Percentiles rank a stretch among this genome's conserved stretches.
Conservation (phyloP, 2,113 vertebrate genomes). For the Dasyurus viverrinus region DNA sequence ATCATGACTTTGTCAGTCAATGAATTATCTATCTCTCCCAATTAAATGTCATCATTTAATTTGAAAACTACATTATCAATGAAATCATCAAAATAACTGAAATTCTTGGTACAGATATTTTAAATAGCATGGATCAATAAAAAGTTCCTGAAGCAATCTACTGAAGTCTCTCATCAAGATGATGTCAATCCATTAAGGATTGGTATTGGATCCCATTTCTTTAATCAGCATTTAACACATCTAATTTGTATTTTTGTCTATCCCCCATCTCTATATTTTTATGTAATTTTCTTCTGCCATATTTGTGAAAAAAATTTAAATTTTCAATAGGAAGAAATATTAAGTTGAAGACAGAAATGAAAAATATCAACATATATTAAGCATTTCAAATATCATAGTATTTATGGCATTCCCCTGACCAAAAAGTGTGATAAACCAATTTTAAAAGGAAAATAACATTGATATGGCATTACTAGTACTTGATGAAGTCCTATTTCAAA, state of each 20-base stretch:
- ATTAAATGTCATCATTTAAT: not conserved
- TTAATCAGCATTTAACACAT: not conserved
- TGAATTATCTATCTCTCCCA: not conserved
- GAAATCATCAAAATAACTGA: not conserved
- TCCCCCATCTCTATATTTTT: not conserved
- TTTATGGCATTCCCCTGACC: too few species aligned
- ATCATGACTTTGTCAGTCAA: not conserved
- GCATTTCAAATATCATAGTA: too few species aligned
- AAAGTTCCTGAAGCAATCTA: not conserved
- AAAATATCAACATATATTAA: too few species aligned
- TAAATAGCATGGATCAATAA: not conserved
- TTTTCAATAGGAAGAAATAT: too few species aligned
- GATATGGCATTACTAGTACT: too few species aligned
- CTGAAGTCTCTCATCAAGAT: not conserved
- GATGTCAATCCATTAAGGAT: not conserved
- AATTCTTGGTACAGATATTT: not conserved
- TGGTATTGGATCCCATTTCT: not conserved
- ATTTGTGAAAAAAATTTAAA: too few species aligned
- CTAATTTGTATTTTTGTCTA: not conserved
- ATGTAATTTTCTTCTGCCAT: too few species aligned
- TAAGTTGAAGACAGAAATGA: too few species aligned
- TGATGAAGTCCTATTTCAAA: too few species aligned
- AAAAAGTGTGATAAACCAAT: too few species aligned
- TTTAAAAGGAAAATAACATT: too few species aligned
- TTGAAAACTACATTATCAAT: not conserved